Conservation (phyloP, 1,140 invertebrate genomes). For the Odontomachus brunneus region DNA sequence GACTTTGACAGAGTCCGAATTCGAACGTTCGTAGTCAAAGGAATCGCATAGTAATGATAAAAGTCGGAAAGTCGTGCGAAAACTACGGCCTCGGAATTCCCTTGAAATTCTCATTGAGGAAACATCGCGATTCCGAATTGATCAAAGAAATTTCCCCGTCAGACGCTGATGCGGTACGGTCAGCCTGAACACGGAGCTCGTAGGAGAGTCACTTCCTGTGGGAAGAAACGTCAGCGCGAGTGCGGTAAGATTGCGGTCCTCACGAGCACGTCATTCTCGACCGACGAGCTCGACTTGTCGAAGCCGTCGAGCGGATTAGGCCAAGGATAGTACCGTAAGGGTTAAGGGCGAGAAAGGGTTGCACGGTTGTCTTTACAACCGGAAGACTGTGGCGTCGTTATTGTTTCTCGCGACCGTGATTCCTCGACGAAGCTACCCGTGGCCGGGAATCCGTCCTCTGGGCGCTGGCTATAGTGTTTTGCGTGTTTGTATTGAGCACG, state of each 20-base stretch:
- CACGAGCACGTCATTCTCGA: not conserved
- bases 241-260: not conserved
- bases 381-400: conserved; percentile 10
- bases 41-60: too few relatives aligned
- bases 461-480: not conserved
- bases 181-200: not conserved
- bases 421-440: not conserved
- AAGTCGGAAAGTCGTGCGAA: too few relatives aligned
- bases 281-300: not conserved
- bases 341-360: conserved; percentile 11
- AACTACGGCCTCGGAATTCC: too few relatives aligned
- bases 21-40: too few relatives aligned
- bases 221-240: not conserved
- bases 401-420: not conserved
- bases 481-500: conserved; percentile 14
- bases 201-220: too few relatives aligned
- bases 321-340: conserved; percentile 3
- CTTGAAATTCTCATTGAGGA: not conserved
- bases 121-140: conserved; percentile 14
- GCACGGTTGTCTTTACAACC: too few relatives aligned
- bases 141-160: not conserved
- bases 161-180: not conserved
- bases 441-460: conserved; percentile 9
- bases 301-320: conserved; percentile 23
- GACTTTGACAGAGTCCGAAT: too few relatives aligned